Evolutionary conservation across 2,888 invertebrate species (phyloP).

Genomic region (Acanthosepion lycidas): DNA sequence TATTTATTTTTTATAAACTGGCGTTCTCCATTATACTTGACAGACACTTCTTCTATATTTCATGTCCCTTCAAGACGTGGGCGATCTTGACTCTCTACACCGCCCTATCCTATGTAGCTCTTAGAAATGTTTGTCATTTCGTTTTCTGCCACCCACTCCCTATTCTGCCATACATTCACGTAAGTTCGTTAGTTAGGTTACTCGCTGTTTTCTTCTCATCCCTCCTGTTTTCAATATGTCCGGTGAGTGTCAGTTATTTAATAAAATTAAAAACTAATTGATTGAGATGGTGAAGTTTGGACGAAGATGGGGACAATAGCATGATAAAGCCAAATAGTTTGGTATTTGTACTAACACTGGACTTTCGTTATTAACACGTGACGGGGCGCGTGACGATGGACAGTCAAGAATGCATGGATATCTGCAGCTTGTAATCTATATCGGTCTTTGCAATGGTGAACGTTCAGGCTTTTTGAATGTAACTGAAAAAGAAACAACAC

Average conservation of each 20-base stretch:
- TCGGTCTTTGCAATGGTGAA: neutral
- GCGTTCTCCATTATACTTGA: too few species aligned
- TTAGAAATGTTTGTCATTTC: too few species aligned
- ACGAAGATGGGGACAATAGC: neutral
- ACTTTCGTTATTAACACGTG: neutral
- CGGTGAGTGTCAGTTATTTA: neutral
- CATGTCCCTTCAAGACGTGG: too few species aligned
- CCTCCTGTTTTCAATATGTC: too few species aligned
- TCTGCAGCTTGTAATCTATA: neutral
- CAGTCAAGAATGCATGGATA: neutral
- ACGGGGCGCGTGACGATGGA: neutral
- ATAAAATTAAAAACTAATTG: neutral
- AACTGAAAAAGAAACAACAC: neutral
- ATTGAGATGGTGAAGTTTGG: neutral
- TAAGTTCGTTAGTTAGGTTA: too few species aligned
- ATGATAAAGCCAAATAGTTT: neutral
- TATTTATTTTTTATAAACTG: too few species aligned
- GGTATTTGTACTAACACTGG: neutral
- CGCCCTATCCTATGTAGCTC: too few species aligned
- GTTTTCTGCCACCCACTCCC: too few species aligned
- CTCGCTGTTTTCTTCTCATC: too few species aligned
- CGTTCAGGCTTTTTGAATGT: neutral
- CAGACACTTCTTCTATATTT: too few species aligned
- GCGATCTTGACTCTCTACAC: too few species aligned
- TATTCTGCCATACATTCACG: too few species aligned